phyloP scores from a whole-genome alignment of 2,113 vertebrate species.

The Paedocypris sp. region DNA sequence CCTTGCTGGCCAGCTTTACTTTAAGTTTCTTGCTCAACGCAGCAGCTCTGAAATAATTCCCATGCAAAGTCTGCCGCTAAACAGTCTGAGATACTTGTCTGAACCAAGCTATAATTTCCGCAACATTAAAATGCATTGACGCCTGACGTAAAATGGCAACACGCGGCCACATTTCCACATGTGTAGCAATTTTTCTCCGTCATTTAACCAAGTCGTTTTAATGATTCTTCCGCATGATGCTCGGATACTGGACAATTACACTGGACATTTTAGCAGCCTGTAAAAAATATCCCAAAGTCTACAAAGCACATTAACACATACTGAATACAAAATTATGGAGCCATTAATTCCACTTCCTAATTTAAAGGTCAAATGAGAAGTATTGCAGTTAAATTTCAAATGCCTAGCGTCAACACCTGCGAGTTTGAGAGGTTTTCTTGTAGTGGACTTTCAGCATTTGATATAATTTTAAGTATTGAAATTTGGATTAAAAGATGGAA shows the following conservation, averaged over 20 bases:
- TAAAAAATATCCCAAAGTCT: constrained; percentile 9
- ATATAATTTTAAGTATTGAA: background rate
- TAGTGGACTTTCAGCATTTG: background rate
- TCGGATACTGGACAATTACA: constrained; percentile 8
- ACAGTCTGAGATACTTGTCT: background rate
- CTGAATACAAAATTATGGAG: constrained; percentile 19
- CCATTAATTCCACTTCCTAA: constrained; percentile 12
- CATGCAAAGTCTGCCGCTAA: background rate
- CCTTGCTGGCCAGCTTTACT: background rate
- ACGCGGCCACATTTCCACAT: background rate
- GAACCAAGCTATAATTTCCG: background rate
- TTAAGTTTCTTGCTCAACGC: background rate
- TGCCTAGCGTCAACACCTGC: constrained; percentile 2
- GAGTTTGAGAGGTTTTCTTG: background rate
- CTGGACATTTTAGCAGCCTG: background rate
- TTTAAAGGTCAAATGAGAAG: constrained; percentile 12
- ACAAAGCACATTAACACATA: constrained; percentile 6
- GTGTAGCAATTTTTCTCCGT: background rate
- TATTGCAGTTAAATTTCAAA: constrained; percentile 11
- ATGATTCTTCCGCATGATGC: constrained; percentile 4
- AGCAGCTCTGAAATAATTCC: background rate
- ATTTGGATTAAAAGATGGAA: background rate
- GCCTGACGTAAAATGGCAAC: background rate
- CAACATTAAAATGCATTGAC: background rate
- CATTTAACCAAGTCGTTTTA: constrained; percentile 6